Base-by-base conservation (phyloP, 2,113 vertebrate genomes). In the Triplophysa dalaica region DNA sequence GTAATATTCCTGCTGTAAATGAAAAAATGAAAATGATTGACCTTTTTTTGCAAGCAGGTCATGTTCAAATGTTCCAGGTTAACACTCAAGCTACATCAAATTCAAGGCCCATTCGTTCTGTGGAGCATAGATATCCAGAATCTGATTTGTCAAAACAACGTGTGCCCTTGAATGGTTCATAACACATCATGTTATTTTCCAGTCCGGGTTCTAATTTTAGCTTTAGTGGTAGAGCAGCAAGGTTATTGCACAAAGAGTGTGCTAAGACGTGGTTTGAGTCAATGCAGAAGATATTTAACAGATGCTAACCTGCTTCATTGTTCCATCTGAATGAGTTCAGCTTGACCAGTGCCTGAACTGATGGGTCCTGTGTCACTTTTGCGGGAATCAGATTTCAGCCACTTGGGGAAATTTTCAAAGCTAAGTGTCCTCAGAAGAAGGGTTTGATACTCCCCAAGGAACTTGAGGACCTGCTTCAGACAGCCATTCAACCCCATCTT, bases 371-470 rank as follows among this genome's bases (percentile, higher is more conserved):
- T 65, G n/a, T 70, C 52, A 58, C 67, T 81, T 81, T 81, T 58
- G 67, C 69, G 45, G 69, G 79, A 80, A 84, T 84, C 75, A 52
- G 19, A 84, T 84, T 81, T 69, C 77, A 81, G 43, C 9, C 50
- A 33, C 68, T 72, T 75, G 64, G 70, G 77, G 38, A 80, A 16
- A 58, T 64, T 70, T 77, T 83, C 48, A 3, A 68, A 65, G 61
- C 24, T 64, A 67, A 76, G 75, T 38, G 38, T 66, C 26, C 82
- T 8, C 48, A 64, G 58, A 21, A 76, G 64, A 80, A 75, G 65
- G 60, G 73, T 72, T 68, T 74, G 63, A 82, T 64, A 68, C 75
- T 78, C 72, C 69, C 69, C 48, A 77, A 74, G 64, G 73, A 74
- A 81, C 73, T 26, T 38, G 52, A 84, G 79, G 68, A 84, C 74